A percentile compares a stretch with the other conserved stretches of the same genome.
phyloP scores from a whole-genome alignment of 2,113 vertebrate genomes.

The Notothenia coriiceps region DNA sequence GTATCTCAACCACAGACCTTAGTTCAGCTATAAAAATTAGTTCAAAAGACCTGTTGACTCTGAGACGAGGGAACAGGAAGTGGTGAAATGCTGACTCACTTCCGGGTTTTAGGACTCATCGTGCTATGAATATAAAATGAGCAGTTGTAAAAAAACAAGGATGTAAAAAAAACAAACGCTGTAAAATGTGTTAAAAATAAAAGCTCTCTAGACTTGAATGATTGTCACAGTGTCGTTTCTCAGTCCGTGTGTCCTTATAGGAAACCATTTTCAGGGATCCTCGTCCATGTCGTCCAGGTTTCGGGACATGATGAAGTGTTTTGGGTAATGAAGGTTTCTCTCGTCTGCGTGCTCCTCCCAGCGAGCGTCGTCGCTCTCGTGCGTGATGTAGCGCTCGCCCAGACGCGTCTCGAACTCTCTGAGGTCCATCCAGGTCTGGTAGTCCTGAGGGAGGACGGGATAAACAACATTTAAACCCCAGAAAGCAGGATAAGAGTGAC shows the following conservation, averaged over 20 bases:
- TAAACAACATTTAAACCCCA: not conserved
- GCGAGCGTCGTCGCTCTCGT: slow-evolving; percentile 93
- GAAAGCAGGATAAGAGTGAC: no score
- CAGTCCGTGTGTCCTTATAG: not conserved
- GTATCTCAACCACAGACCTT: no score
- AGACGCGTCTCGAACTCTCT: slow-evolving; percentile 94
- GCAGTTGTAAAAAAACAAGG: no score
- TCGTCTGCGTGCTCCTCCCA: slow-evolving; percentile 92
- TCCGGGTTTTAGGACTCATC: no score
- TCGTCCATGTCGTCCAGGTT: slow-evolving; percentile 96
- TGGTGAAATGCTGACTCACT: no score
- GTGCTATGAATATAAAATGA: no score
- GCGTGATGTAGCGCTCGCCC: slow-evolving; percentile 95
- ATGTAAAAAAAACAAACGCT: no score
- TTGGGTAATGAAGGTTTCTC: slow-evolving; percentile 83
- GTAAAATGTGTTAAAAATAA: not conserved
- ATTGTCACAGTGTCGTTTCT: slow-evolving; percentile 2
- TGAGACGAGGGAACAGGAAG: no score
- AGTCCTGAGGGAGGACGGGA: slow-evolving; percentile 84
- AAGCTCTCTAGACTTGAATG: slow-evolving; percentile 17
- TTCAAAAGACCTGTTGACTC: no score
- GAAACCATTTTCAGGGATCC: slow-evolving; percentile 85
- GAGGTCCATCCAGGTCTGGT: slow-evolving; percentile 95
- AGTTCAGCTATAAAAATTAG: no score
- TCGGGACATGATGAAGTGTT: slow-evolving; percentile 95